Conservation (phyloP, 2,888 invertebrate species). For the Xestobium rufovillosum region DNA sequence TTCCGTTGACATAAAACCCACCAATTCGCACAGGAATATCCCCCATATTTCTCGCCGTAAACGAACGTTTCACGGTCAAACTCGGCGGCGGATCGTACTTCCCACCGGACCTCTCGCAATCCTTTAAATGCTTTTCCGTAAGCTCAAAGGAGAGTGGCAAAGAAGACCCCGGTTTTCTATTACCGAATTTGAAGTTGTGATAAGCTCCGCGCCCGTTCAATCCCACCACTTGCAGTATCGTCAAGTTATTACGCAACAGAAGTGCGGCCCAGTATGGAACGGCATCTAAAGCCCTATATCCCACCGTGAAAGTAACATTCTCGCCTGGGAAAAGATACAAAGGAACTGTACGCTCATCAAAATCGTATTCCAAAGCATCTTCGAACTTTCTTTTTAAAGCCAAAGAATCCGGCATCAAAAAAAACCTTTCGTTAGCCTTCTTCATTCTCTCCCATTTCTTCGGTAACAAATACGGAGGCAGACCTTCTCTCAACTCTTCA, state of each 20-base stretch:
- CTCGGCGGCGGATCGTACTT: conserved; percentile 47
- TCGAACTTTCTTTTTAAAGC: conserved; percentile 17
- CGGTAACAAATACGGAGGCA: conserved; percentile 41
- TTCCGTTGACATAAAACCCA: conserved; percentile 57
- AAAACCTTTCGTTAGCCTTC: conserved; percentile 10
- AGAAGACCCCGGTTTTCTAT: conserved; percentile 69
- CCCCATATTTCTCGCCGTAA: conserved; percentile 85
- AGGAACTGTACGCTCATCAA: conserved; percentile 46
- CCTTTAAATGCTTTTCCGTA: conserved; percentile 50
- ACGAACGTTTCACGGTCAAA: conserved; percentile 70
- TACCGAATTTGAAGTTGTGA: conserved; percentile 83
- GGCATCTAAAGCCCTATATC: conserved; percentile 44
- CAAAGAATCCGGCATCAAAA: conserved; percentile 16
- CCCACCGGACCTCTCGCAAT: conserved; percentile 44
- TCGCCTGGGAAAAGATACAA: conserved; percentile 54
- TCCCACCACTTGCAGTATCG: conserved; percentile 78
- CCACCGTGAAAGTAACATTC: conserved; percentile 44
- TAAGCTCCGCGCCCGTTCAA: conserved; percentile 77
- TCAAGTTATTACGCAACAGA: conserved; percentile 82
- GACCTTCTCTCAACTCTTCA: conserved; percentile 46
- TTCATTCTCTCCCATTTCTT: conserved; percentile 12
- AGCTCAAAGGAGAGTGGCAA: conserved; percentile 77
- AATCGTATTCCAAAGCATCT: conserved; percentile 9
- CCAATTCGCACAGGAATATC: conserved; percentile 73
- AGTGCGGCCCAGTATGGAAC: conserved; percentile 46